Percentiles rank a stretch among this genome's conserved stretches.
Evolutionary conservation across 2,888 invertebrate genomes (phyloP).

Genomic region (Graphium colonna): DNA sequence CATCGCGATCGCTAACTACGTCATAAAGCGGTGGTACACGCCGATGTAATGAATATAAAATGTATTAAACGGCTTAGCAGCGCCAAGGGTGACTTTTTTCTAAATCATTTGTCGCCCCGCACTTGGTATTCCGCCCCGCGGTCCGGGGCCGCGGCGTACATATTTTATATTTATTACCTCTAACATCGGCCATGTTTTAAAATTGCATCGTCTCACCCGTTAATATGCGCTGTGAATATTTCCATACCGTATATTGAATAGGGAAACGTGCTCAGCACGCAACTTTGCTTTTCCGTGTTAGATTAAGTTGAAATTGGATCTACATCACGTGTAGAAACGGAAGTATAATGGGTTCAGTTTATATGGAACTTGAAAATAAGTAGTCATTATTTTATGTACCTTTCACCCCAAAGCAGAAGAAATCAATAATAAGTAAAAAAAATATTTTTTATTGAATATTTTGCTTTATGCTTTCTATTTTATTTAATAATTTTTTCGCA

Average conservation of each 20-base stretch:
- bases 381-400: no score
- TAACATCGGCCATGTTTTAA: conserved; percentile 51
- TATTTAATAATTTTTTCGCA: no score
- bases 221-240: conserved; percentile 37
- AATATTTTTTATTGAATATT: no score
- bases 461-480: no score
- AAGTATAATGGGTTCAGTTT: no score
- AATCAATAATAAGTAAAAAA: no score
- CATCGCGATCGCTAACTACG: conserved; percentile 41
- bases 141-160: conserved; percentile 47
- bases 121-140: conserved; percentile 61
- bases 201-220: conserved; percentile 59
- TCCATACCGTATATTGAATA: background rate
- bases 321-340: background rate
- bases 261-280: background rate
- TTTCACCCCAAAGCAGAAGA: no score
- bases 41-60: conserved; percentile 60
- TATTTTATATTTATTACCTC: conserved; percentile 72
- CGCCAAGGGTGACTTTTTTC: conserved; percentile 39
- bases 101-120: conserved; percentile 57
- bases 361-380: no score
- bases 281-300: conserved; percentile 1
- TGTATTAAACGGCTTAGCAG: conserved; percentile 49
- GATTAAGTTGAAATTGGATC: conserved; percentile 12
- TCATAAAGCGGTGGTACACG: conserved; percentile 42